Conservation (phyloP, 2,113 vertebrate species). For the Callionymus lyra region DNA sequence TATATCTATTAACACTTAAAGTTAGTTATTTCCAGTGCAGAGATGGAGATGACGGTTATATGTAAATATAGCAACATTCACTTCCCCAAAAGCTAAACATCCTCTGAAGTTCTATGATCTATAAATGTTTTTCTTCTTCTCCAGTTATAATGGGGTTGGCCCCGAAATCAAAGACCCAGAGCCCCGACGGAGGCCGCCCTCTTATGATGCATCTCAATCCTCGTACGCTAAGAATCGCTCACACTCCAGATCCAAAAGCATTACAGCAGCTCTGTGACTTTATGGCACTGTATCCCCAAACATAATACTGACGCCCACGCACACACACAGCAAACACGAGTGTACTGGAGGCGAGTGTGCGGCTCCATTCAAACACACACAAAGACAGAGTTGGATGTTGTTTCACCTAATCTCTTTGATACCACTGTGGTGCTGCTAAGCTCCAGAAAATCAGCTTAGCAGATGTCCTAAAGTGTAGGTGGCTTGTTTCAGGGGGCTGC, state of each 20-base stretch:
- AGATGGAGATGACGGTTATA: too few species aligned
- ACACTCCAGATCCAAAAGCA: conserved; percentile 42
- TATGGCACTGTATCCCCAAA: conserved; percentile 45
- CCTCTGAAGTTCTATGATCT: conserved; percentile 34
- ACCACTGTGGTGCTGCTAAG: conserved; percentile 64
- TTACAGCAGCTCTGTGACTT: conserved; percentile 58
- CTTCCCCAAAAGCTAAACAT: too few species aligned
- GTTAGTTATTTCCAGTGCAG: too few species aligned
- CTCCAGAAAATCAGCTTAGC: conserved; percentile 71
- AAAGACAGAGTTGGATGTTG: conserved; percentile 65
- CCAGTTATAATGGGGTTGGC: conserved; percentile 47
- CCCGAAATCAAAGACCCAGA: conserved; percentile 35
- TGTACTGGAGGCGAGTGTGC: conserved; percentile 28
- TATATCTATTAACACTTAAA: too few species aligned
- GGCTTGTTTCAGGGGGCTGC: conserved; percentile 62
- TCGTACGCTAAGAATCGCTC: conserved; percentile 32
- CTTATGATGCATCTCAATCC: conserved; percentile 38
- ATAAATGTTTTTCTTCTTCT: conserved; percentile 30
- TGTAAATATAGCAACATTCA: too few species aligned
- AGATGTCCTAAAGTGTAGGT: conserved; percentile 69
- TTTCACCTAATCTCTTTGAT: conserved; percentile 69
- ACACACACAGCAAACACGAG: conserved; percentile 10
- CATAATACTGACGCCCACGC: conserved; percentile 35
- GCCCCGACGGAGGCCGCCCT: conserved; percentile 40
- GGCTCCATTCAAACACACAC: conserved; percentile 33